Evolutionary conservation across 2,113 vertebrate genomes (phyloP), one percentile per base, ranked within the genome.

Genomic region (Zosterops pallidus): DNA sequence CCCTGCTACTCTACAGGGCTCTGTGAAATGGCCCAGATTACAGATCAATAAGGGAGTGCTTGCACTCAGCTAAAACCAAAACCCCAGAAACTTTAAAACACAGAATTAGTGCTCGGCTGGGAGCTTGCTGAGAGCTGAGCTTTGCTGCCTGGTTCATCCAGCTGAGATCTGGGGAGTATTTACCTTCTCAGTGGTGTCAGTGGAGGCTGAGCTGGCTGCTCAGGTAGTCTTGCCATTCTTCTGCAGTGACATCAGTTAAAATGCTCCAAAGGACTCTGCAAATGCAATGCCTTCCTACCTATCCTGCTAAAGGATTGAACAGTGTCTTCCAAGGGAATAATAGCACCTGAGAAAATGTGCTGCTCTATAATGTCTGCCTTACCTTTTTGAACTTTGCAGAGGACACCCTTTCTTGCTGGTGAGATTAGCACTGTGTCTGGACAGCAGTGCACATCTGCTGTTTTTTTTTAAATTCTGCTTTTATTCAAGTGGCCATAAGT

Each of bases 1-100:
- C 80, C 63, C 81, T 89, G 81, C 29, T 65, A 5, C 65, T 82
- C 84, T 55, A 4, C n/a, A 23, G 42, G 33, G 29, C 29, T 65
- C 56, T 91, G 49, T 79, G 91, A 95, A 92, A 84, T 76, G 37
- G 70, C 63, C 84, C 52, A 25, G 82, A 82, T 63, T 94, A 49
- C 37, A 69, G 86, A 67, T 94, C 42, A 1, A 85, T 95, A 95
- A 62, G 14, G 6, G 74, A 94, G 60, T 49, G 59, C 39, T 86
- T 70, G 89, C 35, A 50, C 65, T 91, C 62, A 29, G 44, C 68
- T 91, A 57, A 72, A 64, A 62, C 70, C 49, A 77, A 91, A 95
- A 46, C 46, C 65, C 19, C 39, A 71, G 41, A 82, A 92, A 79
- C 44, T 60, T 92, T 60, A 65, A 92, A 93, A 46, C n/a, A 22